Evolutionary conservation across 2,888 invertebrate genomes (phyloP).

Genomic region (Coleophora deauratella): DNA sequence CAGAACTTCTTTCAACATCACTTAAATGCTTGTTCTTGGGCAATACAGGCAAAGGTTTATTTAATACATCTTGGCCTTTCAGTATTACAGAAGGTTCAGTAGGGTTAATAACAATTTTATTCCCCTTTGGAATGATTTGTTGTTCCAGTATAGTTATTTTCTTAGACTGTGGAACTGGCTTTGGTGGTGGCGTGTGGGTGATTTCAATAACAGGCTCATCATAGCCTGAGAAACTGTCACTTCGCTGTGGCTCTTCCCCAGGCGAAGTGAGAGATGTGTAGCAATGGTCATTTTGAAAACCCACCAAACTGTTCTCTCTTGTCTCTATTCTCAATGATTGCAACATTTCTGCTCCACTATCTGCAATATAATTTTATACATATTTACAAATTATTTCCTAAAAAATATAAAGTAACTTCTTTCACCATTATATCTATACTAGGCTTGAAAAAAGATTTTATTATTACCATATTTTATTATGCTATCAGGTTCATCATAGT

Average conservation of each 20-base stretch:
- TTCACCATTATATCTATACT: not conserved
- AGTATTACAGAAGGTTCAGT: constrained; percentile 44
- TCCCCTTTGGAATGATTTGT: constrained; percentile 66
- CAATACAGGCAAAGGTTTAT: constrained; percentile 44
- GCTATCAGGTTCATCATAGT: constrained; percentile 73
- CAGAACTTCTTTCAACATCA: constrained; percentile 35
- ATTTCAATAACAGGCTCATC: constrained; percentile 64
- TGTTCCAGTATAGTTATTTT: constrained; percentile 68
- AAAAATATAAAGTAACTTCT: not conserved
- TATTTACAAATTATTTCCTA: not conserved
- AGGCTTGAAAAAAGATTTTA: not conserved
- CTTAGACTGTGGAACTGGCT: constrained; percentile 55
- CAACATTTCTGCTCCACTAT: constrained; percentile 69
- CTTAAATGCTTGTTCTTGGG: constrained; percentile 41
- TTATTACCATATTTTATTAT: constrained; percentile 67
- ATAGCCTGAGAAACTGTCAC: constrained; percentile 42
- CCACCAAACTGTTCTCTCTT: constrained; percentile 71
- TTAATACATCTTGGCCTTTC: constrained; percentile 56
- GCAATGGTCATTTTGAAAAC: constrained; percentile 86
- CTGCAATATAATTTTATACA: constrained; percentile 26
- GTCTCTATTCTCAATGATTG: constrained; percentile 65
- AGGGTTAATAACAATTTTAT: constrained; percentile 54
- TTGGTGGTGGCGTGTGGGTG: constrained; percentile 55
- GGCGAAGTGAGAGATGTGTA: constrained; percentile 83
- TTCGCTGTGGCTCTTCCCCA: constrained; percentile 60